These are phyloP conservation scores for Corythornis vintsioides DNA, from an alignment of 2,113 vertebrate genomes.

Conservation along the genomic window DNA sequence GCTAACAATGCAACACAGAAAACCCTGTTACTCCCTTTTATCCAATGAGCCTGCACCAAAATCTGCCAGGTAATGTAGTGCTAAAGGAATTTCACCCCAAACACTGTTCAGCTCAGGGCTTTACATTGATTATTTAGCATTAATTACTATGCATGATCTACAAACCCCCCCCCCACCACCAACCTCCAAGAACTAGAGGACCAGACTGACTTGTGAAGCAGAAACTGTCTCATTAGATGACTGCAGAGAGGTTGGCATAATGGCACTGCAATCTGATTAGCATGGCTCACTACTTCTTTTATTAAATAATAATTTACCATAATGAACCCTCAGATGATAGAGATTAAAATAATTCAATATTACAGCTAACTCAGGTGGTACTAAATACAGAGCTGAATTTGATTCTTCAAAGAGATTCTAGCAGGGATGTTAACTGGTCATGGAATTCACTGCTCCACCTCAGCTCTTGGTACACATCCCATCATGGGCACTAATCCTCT, in stretches of 20 bases:
- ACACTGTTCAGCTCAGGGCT: neutral
- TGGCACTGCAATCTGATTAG: neutral
- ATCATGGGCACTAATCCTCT: neutral
- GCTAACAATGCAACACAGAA: neutral
- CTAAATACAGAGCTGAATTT: neutral
- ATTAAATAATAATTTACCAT: conserved; percentile 35
- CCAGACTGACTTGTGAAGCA: neutral
- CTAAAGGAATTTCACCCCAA: neutral
- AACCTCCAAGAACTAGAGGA: neutral
- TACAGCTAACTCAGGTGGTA: neutral
- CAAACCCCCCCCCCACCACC: neutral
- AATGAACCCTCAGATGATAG: neutral
- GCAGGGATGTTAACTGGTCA: neutral
- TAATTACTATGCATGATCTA: neutral
- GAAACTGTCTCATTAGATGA: neutral
- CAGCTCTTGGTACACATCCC: neutral
- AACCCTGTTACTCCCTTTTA: neutral
- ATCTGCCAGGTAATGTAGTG: neutral
- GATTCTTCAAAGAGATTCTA: neutral
- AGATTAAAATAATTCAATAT: conserved; percentile 40
- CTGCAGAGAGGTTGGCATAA: neutral
- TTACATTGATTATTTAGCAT: neutral
- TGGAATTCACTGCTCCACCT: neutral
- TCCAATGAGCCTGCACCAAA: neutral
- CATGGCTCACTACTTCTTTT: neutral